Evolutionary conservation across 2,888 invertebrate species (phyloP), one percentile per base, ranked within the genome.

Genomic region (Rhagophthalmus giganteus): DNA sequence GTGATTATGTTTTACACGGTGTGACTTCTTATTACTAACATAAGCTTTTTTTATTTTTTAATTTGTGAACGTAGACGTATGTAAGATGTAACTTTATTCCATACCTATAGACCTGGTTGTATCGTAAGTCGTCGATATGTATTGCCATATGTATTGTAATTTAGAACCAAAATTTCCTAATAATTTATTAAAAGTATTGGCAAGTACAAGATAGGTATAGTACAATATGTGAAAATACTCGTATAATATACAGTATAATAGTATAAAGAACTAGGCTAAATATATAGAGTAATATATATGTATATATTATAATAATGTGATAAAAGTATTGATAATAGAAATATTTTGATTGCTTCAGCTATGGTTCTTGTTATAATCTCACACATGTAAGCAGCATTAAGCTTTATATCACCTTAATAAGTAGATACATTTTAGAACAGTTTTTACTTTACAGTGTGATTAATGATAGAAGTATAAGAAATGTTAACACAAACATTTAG

Each of bases 101-200:
- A n/a, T n/a, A n/a, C n/a, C n/a, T n/a, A n/a, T n/a, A n/a, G n/a
- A n/a, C n/a, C n/a, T n/a, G n/a, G n/a, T n/a, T n/a, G n/a, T n/a
- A n/a, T n/a, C n/a, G n/a, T n/a, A n/a, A n/a, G n/a, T n/a, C n/a
- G n/a, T n/a, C n/a, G n/a, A n/a, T n/a, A n/a, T n/a, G n/a, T n/a
- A n/a, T n/a, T n/a, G n/a, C n/a, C n/a, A n/a, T n/a, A n/a, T n/a
- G n/a, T n/a, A n/a, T n/a, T n/a, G n/a, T 20, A 20, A 7, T 20
- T 20, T 20, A 2, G 25, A 39, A 31, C 10, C 7, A 20, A 35
- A 33, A 26, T 52, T 52, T 46, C 45, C 47, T 54, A 70, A 70
- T 70, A 62, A 72, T 73, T 72, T 73, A 73, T 72, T 73, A 72
- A 72, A 72, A 72, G 71, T 71, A 59, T 71, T 71, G 68, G 71